phyloP scores from a whole-genome alignment of 2,113 vertebrate species.

The Corythornis cristatus region DNA sequence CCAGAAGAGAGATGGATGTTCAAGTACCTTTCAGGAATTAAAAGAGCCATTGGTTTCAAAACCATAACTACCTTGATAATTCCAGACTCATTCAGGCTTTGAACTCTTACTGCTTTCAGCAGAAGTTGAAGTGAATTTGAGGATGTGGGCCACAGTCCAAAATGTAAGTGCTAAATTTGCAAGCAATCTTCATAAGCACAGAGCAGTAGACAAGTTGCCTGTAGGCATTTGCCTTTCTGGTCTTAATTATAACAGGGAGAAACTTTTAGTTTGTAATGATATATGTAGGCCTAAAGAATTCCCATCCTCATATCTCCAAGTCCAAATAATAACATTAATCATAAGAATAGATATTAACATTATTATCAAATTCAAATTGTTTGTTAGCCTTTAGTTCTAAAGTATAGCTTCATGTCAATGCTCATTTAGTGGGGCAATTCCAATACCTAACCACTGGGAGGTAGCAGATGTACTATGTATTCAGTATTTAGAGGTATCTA shows the following conservation, averaged over 20 bases:
- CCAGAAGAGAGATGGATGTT: neutral
- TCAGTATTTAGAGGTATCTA: neutral
- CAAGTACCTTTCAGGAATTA: neutral
- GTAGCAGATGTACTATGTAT: constrained; percentile 43
- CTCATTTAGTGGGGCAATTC: neutral
- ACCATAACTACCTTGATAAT: neutral
- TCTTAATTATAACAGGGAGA: neutral
- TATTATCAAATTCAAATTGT: neutral
- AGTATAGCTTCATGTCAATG: neutral
- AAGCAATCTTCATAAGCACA: neutral
- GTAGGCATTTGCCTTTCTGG: neutral
- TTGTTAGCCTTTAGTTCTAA: neutral
- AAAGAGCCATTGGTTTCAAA: neutral
- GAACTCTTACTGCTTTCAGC: neutral
- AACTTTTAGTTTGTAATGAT: neutral
- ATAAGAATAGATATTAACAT: neutral
- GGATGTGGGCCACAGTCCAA: neutral
- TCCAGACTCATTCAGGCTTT: neutral
- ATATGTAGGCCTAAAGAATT: neutral
- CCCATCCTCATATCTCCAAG: neutral
- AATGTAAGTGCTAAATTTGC: neutral
- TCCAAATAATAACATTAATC: neutral
- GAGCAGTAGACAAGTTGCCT: neutral
- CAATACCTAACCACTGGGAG: constrained; percentile 44
- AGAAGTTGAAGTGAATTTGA: neutral